Conservation (phyloP, 2,113 vertebrate species). For the Forbesichthys agassizii region DNA sequence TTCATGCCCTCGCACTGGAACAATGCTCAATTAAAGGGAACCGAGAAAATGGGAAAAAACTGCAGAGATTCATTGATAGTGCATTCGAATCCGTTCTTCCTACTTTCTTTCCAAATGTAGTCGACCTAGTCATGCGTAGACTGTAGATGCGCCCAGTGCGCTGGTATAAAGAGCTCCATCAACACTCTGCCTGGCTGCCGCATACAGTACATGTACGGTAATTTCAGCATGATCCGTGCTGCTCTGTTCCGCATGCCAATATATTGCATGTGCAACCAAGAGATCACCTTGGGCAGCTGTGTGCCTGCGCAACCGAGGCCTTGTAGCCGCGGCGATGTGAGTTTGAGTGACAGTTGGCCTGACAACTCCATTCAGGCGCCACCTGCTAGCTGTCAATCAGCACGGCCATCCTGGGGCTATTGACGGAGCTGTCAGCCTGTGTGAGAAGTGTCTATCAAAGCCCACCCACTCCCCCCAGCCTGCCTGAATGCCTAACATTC, state of each 20-base stretch:
- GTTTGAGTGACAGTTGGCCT: constrained; percentile 76
- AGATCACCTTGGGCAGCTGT: constrained; percentile 82
- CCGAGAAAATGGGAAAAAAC: constrained; percentile 80
- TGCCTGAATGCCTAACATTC: not conserved
- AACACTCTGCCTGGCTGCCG: constrained; percentile 7
- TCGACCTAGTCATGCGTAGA: constrained; percentile 34
- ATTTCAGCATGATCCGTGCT: constrained; percentile 52
- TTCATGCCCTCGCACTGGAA: constrained; percentile 90
- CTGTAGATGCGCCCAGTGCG: constrained; percentile 31
- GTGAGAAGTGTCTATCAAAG: constrained; percentile 83
- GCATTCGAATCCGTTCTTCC: constrained; percentile 35
- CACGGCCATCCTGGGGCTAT: constrained; percentile 83
- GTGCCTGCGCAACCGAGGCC: constrained; percentile 70
- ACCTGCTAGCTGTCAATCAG: constrained; percentile 90
- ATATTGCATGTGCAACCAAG: constrained; percentile 69
- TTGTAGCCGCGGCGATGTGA: constrained; percentile 68
- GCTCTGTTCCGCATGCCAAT: constrained; percentile 51
- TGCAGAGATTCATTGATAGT: constrained; percentile 65
- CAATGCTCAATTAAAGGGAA: constrained; percentile 91
- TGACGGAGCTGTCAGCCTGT: constrained; percentile 79
- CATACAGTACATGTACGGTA: constrained; percentile 29
- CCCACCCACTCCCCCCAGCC: constrained; percentile 66
- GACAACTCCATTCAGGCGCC: constrained; percentile 85
- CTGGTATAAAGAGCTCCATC: constrained; percentile 44
- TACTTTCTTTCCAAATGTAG: constrained; percentile 31